Conservation (phyloP, 2,888 invertebrate species). For the Sussaba pulchella region DNA sequence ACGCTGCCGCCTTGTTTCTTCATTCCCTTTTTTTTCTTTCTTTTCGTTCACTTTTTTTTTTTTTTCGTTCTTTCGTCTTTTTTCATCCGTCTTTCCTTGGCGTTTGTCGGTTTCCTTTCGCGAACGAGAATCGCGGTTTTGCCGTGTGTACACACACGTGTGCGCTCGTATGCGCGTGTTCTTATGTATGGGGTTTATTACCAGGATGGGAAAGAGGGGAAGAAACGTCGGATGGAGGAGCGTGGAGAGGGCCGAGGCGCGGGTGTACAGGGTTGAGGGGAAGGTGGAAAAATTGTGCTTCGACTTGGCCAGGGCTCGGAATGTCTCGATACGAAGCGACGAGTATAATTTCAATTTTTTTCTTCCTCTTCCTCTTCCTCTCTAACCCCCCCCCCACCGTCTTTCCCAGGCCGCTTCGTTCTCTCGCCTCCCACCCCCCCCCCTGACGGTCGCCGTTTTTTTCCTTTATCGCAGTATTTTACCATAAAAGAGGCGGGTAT, state of each 20-base stretch:
- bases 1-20: slow-evolving; percentile 49
- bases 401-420: slow-evolving; percentile 53
- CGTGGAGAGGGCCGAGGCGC: slow-evolving; percentile 6
- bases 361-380: slow-evolving; percentile 52
- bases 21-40: slow-evolving; percentile 27
- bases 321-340: slow-evolving; percentile 71
- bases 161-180: too few species aligned
- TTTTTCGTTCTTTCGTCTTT: slow-evolving; percentile 55
- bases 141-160: too few species aligned
- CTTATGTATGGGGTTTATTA: slow-evolving; percentile 72
- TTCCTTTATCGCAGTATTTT: slow-evolving; percentile 78
- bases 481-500: slow-evolving; percentile 82
- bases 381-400: slow-evolving; percentile 40
- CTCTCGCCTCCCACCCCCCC: slow-evolving; percentile 48
- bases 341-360: slow-evolving; percentile 70
- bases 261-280: slow-evolving; percentile 42
- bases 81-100: slow-evolving; percentile 34
- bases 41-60: slow-evolving; percentile 22
- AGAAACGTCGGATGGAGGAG: slow-evolving; percentile 34
- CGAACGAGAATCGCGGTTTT: slow-evolving; percentile 69
- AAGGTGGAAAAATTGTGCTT: slow-evolving; percentile 69
- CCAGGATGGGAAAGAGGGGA: slow-evolving; percentile 64
- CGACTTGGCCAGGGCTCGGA: slow-evolving; percentile 69
- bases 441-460: slow-evolving; percentile 52
- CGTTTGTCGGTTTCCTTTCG: slow-evolving; percentile 57